A percentile compares a stretch with the other conserved stretches of the same genome.
Evolutionary conservation across 2,113 vertebrate species (phyloP).

Genomic region (Spheniscus mendiculus): DNA sequence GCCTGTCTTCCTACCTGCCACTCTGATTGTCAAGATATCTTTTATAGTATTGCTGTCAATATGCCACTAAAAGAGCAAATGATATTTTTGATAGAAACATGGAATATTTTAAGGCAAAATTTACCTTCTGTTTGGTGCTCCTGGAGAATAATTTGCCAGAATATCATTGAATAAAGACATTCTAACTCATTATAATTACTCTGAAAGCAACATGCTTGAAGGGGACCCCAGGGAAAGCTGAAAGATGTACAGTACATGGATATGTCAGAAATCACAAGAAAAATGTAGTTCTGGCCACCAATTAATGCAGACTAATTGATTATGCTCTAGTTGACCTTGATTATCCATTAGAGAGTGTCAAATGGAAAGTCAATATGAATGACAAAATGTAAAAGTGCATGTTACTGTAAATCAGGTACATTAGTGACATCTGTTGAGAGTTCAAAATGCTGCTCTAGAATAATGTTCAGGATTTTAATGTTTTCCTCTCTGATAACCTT

Average conservation of each 20-base stretch:
- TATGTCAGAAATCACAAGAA: background rate
- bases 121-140: background rate
- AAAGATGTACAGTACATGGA: background rate
- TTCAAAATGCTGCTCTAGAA: conserved; percentile 18
- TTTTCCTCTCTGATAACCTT: background rate
- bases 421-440: conserved; percentile 55
- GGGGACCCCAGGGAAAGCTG: background rate
- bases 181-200: conserved; percentile 16
- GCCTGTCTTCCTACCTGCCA: background rate
- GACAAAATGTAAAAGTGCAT: conserved; percentile 32
- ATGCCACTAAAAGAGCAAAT: background rate
- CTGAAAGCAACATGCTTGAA: background rate
- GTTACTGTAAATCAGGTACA: conserved; percentile 3
- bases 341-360: conserved; percentile 46
- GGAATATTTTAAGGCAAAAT: background rate
- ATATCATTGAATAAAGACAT: conserved; percentile 4
- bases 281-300: conserved; percentile 20
- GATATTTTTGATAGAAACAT: background rate
- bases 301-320: conserved; percentile 57
- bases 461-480: background rate
- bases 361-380: conserved; percentile 47
- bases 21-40: background rate
- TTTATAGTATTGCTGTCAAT: background rate
- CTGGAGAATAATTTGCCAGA: background rate
- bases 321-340: conserved; percentile 56